A percentile compares a stretch with the other conserved stretches of the same genome.
These are phyloP conservation scores for Carpatolechia fugitivella DNA, from an alignment of 2,888 invertebrate genomes.

Conservation along the genomic window DNA sequence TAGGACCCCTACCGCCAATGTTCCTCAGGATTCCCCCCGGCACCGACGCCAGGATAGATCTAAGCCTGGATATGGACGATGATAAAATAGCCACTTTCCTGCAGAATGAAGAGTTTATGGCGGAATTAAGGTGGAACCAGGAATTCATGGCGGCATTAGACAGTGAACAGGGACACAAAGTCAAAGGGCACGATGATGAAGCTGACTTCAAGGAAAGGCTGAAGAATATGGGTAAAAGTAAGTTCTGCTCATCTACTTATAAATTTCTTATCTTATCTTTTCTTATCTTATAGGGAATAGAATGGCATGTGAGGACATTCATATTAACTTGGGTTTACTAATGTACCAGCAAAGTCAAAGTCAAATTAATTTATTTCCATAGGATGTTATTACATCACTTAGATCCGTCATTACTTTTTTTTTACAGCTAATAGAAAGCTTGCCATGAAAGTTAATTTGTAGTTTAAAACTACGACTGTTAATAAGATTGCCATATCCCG, in stretches of 20 bases:
- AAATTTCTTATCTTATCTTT: too few species aligned
- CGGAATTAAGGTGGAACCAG: constrained; percentile 90
- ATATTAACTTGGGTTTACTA: too few species aligned
- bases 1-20: constrained; percentile 87
- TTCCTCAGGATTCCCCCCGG: constrained; percentile 84
- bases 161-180: constrained; percentile 81
- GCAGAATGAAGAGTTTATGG: constrained; percentile 95
- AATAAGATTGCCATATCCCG: neutral
- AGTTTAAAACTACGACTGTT: neutral
- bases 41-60: constrained; percentile 70
- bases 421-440: too few species aligned
- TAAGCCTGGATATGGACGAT: constrained; percentile 85
- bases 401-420: too few species aligned
- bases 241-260: constrained; percentile 31
- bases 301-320: neutral
- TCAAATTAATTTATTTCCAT: too few species aligned
- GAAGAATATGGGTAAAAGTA: constrained; percentile 90
- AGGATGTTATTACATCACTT: too few species aligned
- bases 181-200: constrained; percentile 79
- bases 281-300: too few species aligned
- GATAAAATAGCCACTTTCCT: constrained; percentile 91
- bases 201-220: constrained; percentile 88
- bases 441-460: neutral
- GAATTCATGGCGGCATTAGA: constrained; percentile 92
- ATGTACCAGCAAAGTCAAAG: too few species aligned